phyloP scores from a whole-genome alignment of 2,888 invertebrate genomes.

The Idaea dimidiata region DNA sequence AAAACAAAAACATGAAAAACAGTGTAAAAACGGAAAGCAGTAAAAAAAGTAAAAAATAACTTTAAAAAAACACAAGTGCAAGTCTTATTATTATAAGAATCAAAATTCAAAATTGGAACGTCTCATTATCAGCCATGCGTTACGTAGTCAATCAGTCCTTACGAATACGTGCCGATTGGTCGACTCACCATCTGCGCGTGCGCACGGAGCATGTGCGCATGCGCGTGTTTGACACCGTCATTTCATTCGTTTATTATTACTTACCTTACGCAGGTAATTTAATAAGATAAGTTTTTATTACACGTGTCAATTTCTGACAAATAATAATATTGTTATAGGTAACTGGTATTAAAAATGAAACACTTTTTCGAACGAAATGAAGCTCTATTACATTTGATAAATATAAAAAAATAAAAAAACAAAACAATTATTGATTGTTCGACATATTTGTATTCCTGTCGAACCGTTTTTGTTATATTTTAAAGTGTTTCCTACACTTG shows the following conservation, averaged over 20 bases:
- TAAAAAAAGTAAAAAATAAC: too few species aligned
- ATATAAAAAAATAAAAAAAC: too few species aligned
- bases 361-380: too few species aligned
- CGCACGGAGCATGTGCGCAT: constrained; percentile 12
- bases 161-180: constrained; percentile 1
- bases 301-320: constrained; percentile 13
- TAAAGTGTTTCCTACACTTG: too few species aligned
- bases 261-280: background rate
- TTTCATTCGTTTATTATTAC: background rate
- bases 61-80: too few species aligned
- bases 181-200: background rate
- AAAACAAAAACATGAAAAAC: too few species aligned
- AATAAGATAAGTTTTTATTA: background rate
- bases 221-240: constrained; percentile 6
- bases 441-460: too few species aligned
- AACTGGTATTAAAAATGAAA: background rate
- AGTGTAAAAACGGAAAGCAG: too few species aligned
- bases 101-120: background rate
- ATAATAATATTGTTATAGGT: background rate
- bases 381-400: too few species aligned
- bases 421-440: too few species aligned
- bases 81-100: background rate
- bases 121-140: background rate
- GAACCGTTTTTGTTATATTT: too few species aligned
- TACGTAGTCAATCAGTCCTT: background rate